A percentile compares a stretch with the other conserved stretches of the same genome.
These are phyloP conservation scores for Psettodes erumei DNA, from an alignment of 2,113 vertebrate species.

Conservation along the genomic window DNA sequence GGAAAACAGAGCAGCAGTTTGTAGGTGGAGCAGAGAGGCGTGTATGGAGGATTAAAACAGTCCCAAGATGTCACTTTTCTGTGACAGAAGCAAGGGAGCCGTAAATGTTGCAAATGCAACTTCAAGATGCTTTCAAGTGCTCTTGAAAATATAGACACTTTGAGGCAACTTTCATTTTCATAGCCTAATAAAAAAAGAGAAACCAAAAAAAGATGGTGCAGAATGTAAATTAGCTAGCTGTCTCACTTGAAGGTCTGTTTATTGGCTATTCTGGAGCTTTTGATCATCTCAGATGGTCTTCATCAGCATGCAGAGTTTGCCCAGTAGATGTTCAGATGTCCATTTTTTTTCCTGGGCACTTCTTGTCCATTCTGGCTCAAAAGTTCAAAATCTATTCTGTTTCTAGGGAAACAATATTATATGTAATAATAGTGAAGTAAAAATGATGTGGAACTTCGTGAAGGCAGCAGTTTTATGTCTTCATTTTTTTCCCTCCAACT, in stretches of 20 bases:
- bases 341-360: background rate
- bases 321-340: background rate
- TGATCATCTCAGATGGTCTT: background rate
- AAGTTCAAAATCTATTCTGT: background rate
- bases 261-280: background rate
- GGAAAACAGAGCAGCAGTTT: constrained; percentile 13
- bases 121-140: background rate
- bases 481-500: background rate
- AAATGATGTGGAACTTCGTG: background rate
- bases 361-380: background rate
- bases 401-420: background rate
- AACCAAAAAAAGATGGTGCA: background rate
- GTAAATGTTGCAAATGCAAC: constrained; percentile 9
- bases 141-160: constrained; percentile 18
- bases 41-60: constrained; percentile 37
- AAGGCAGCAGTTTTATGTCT: background rate
- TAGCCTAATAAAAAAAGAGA: no score
- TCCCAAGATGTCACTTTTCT: constrained; percentile 63
- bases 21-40: constrained; percentile 66
- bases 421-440: background rate
- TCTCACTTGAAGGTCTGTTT: background rate
- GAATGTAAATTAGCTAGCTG: no score
- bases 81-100: constrained; percentile 10
- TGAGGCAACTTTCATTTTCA: background rate
- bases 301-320: background rate